Conservation (phyloP, 1,140 invertebrate species). For the Alviniconcha marisindica region DNA sequence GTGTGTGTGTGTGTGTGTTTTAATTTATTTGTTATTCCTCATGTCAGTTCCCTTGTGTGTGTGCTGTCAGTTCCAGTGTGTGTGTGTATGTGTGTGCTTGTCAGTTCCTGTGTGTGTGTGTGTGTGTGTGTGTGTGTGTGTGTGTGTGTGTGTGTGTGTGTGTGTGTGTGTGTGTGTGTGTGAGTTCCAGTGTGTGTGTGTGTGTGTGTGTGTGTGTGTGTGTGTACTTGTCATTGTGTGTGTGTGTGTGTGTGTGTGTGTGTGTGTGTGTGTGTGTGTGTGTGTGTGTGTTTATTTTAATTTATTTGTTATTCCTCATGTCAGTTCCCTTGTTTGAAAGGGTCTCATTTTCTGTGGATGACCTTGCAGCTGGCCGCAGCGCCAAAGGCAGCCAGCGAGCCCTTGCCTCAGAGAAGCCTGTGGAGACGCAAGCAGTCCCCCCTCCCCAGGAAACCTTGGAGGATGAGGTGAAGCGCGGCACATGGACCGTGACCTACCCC, state of each 20-base stretch:
- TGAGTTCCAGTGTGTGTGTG: no score
- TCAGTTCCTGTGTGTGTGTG: no score
- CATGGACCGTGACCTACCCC: slow-evolving; percentile 70
- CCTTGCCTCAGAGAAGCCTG: slow-evolving; percentile 34
- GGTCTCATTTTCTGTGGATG: background rate
- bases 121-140: background rate
- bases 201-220: no score
- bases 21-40: no score
- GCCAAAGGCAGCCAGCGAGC: background rate
- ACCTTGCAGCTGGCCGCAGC: slow-evolving; percentile 20
- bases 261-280: background rate
- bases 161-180: no score
- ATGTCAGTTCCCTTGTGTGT: background rate
- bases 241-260: no score
- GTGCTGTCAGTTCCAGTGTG: background rate
- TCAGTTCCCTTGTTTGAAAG: background rate
- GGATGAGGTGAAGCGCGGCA: slow-evolving; percentile 52
- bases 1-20: background rate
- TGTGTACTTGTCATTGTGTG: no score
- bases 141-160: no score
- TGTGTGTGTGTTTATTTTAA: no score
- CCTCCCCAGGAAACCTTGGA: slow-evolving; percentile 32
- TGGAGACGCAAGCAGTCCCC: slow-evolving; percentile 18
- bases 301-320: no score
- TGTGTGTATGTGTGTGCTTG: no score